Percentiles rank a stretch among this genome's conserved stretches.
These are phyloP conservation scores for rat (Rattus norvegicus) DNA, from an alignment of 2,113 vertebrate species.

Conservation along the genomic window GRCr8 NC_086031.1:82311501-82312000, in stretches of 20 bases:
- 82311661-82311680: not conserved
- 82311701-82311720: not conserved
- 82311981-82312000: not conserved
- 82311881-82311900: not conserved
- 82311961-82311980: not conserved
- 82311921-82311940: not conserved
- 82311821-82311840: rapidly evolving
- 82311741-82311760: not conserved
- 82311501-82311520: not conserved
- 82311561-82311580: rapidly evolving
- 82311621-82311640: not conserved
- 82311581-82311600: rapidly evolving
- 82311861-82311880: rapidly evolving
- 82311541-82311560: not conserved
- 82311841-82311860: no score
- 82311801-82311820: rapidly evolving
- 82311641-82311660: not conserved
- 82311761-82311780: rapidly evolving
- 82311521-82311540: not conserved
- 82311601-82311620: not conserved
- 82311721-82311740: not conserved
- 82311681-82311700: not conserved
- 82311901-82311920: rapidly evolving
- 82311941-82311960: not conserved
- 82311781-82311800: not conserved